Evolutionary conservation across 2,888 invertebrate genomes (phyloP), one percentile per base, ranked within the genome.

Genomic region (Sinhomidia bicolor): DNA sequence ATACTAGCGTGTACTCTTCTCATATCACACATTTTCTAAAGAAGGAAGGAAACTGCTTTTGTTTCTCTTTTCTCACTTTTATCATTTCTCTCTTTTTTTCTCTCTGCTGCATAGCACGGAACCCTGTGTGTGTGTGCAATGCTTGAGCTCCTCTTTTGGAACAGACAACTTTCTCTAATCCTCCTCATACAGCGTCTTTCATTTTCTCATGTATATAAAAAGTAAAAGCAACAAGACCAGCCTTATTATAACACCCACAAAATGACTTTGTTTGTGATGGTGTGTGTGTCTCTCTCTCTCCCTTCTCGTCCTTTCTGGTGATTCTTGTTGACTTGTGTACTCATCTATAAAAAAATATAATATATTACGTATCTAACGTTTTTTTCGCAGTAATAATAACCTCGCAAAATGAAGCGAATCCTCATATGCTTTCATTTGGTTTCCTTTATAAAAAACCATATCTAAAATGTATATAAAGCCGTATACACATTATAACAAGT

Each of bases 361-460:
- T 68, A 7, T 62, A 62, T 14, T 62, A 9, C n/a, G 0, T 9
- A 29, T 62, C 23, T 32, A 10, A 36, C 23, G n/a, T n/a, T n/a
- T 17, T 41, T 17, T 68, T 68, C 7, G n/a, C 7, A 17, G 36
- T 5, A 68, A 60, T 62, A 80, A 80, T 26, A 62, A 44, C 79
- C 60, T 62, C 62, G 62, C 80, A 80, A 80, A 80, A 41, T 62
- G 41, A 44, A 80, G 57, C 1, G 47, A 80, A 41, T 20, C 44
- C 17, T 32, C 1, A 26, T 62, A 68, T 68, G 44, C 41, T 62
- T 80, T 44, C 80, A 62, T 23, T 80, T 80, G 60, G 60, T 44
- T 80, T 80, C 80, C 62, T 23, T 79, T 29, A 5, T 36, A 3
- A 36, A 57, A 57, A 20, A n/a, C n/a, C 57, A 10, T 17, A 23